These are phyloP conservation scores for Eulemur mongoz DNA, from an alignment of 2,797 vertebrate species.

Conservation along the genomic window DNA sequence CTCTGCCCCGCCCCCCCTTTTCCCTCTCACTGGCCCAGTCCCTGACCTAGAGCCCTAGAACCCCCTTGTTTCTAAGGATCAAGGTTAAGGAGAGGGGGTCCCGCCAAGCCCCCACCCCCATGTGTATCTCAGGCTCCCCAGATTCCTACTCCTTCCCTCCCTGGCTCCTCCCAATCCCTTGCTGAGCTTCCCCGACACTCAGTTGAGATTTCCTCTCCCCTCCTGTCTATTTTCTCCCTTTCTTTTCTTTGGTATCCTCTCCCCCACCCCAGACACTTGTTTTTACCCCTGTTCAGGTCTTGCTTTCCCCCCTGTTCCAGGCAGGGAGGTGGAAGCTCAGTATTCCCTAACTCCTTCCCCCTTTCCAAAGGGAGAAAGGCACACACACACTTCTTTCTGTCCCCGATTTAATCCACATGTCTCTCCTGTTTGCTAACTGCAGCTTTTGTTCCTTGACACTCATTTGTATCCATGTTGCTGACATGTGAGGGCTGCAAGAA, in stretches of 20 bases:
- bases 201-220: not conserved
- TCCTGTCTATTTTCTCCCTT: not conserved
- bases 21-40: not conserved
- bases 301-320: not conserved
- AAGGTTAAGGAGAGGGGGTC: not conserved
- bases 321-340: not conserved
- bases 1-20: not conserved
- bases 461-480: constrained; percentile 29
- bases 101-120: not conserved
- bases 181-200: not conserved
- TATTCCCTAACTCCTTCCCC: not conserved
- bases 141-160: not conserved
- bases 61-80: not conserved
- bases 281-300: not conserved
- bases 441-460: constrained; percentile 78
- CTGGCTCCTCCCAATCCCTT: not conserved
- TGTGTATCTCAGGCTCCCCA: not conserved
- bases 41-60: not conserved
- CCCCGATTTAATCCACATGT: constrained; percentile 53
- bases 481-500: not conserved
- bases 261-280: not conserved
- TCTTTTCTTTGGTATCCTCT: not conserved
- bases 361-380: not conserved
- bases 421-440: constrained; percentile 53
- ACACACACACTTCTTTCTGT: not conserved